Evolutionary conservation across 2,797 vertebrate genomes (phyloP).

Genomic region (Okamejei kenojei): DNA sequence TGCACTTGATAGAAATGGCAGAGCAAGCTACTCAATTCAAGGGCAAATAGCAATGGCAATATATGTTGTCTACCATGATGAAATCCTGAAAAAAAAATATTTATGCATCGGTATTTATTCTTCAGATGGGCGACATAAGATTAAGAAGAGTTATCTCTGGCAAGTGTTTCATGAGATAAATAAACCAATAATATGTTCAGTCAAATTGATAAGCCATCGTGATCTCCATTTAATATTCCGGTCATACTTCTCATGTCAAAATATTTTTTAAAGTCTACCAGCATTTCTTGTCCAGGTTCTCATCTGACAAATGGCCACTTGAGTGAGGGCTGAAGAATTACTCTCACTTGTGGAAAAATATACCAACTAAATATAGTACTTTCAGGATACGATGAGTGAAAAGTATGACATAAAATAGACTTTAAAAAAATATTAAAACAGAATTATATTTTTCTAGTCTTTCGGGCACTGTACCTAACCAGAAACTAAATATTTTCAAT

Average conservation of each 20-base stretch:
- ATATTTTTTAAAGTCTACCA: background rate
- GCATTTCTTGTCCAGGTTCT: background rate
- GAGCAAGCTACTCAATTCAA: too few relatives aligned
- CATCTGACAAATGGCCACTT: background rate
- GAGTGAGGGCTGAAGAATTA: background rate
- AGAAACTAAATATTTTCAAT: slow-evolving; percentile 8
- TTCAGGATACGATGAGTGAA: background rate
- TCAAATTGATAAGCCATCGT: background rate
- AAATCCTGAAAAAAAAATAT: background rate
- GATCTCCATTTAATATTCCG: background rate
- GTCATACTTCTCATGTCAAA: background rate
- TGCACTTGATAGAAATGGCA: too few relatives aligned
- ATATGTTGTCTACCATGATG: too few relatives aligned
- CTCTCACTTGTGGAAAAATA: background rate
- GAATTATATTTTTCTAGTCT: background rate
- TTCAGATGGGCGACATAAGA: background rate
- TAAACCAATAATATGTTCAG: background rate
- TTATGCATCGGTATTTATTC: background rate
- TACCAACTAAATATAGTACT: background rate
- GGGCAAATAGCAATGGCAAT: too few relatives aligned
- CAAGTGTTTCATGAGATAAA: background rate
- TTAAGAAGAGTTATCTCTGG: background rate
- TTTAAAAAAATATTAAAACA: slow-evolving; percentile 13
- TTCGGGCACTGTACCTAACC: background rate
- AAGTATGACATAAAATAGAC: background rate